These are phyloP conservation scores for Psammodynastes pulverulentus DNA, from an alignment of 2,113 vertebrate species.

Conservation along the genomic window DNA sequence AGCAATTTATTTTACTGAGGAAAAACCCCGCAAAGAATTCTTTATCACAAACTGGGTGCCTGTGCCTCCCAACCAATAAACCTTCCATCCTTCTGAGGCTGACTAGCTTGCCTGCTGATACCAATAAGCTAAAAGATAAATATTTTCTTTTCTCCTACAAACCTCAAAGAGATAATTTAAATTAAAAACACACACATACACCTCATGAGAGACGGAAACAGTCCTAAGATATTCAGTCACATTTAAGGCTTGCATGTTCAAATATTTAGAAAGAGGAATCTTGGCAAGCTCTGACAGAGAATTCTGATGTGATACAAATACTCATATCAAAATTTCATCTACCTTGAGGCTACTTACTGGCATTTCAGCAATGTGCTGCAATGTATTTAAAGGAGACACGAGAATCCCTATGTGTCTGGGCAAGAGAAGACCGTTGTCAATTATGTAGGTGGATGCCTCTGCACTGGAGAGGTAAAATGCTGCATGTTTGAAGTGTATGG, in stretches of 20 bases:
- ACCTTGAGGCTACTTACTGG: constrained; percentile 31
- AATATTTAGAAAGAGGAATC: constrained; percentile 56
- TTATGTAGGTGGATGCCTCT: constrained; percentile 52
- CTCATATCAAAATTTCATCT: constrained; percentile 51
- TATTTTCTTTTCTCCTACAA: constrained; percentile 48
- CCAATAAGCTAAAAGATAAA: constrained; percentile 50
- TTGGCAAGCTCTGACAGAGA: constrained; percentile 51
- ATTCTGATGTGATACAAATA: constrained; percentile 54
- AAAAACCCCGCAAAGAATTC: constrained; percentile 55
- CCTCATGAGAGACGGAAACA: constrained; percentile 38
- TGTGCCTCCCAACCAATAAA: constrained; percentile 55
- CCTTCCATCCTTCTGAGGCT: constrained; percentile 42
- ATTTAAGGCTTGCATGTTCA: constrained; percentile 46
- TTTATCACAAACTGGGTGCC: constrained; percentile 66
- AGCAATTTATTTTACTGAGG: constrained; percentile 58
- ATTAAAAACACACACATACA: constrained; percentile 48
- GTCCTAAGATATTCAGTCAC: constrained; percentile 39
- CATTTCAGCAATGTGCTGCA: constrained; percentile 36
- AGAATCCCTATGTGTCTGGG: constrained; percentile 17
- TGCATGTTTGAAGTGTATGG: constrained; percentile 15
- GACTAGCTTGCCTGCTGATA: constrained; percentile 39
- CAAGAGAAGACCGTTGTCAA: constrained; percentile 32
- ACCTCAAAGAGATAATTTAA: constrained; percentile 43
- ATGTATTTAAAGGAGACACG: constrained; percentile 33
- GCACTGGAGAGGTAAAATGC: constrained; percentile 36